Evolutionary conservation across 2,888 invertebrate genomes (phyloP), one percentile per base, ranked within the genome.

Genomic region (Mimachlamys varia): DNA sequence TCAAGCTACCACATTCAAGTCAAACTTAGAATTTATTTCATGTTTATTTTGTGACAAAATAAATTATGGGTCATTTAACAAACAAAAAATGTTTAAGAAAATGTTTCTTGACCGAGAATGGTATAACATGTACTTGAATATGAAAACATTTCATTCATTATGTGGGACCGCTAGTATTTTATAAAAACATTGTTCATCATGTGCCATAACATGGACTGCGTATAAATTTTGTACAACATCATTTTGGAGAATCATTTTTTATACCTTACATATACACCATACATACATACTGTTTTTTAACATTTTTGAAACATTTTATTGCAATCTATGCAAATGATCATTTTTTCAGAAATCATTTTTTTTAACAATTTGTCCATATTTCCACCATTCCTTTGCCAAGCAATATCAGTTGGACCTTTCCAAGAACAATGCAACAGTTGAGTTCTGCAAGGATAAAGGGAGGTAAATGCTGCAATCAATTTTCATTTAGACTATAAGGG

Each of bases 301-400:
- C 33, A 33, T 76, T 76, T 76, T 76, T 76, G 76, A 76, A 33
- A 33, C 27, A 76, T 33, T 33, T 76, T 76, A 33, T 76, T 76
- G 76, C 76, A 76, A 76, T 76, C 76, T 76, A 76, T 76, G 76
- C 76, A 76, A 76, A 33, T 33, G 27, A 62, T 62, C 62, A 62
- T 62, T 62, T 53, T 53, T 62, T 62, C 22, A 62, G 22, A 62
- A 62, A 62, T n/a, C 33, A 76, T 76, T 76, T 76, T 33, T n/a
- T 58, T 58, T 33, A 33, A 76, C 33, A 76, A 27, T 76, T 76
- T 76, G 76, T 76, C 76, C 76, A 76, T 76, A 33, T 33, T 76
- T 33, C 33, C 27, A 76, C 33, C 76, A 76, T 76, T 76, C 76
- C 76, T 76, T 76, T 76, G 76, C 76, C 76, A 76, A 76, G 76